These are phyloP conservation scores for Heliconius cydno DNA, from an alignment of 2,888 invertebrate genomes.

Conservation along the genomic window DNA sequence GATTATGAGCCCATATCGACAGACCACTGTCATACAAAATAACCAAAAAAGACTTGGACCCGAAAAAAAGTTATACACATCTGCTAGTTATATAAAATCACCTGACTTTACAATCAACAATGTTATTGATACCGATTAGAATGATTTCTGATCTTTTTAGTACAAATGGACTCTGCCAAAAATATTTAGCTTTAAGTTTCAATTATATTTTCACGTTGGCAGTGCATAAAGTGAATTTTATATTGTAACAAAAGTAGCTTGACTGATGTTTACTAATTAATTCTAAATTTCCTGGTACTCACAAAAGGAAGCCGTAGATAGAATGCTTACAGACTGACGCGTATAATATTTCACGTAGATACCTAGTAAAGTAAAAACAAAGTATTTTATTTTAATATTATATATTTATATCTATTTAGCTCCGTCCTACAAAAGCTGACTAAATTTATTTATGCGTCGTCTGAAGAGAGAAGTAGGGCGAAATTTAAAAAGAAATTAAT, in stretches of 20 bases:
- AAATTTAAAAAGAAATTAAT: slow-evolving; percentile 25
- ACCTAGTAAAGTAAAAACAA: background rate
- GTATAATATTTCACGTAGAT: slow-evolving; percentile 48
- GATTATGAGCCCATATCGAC: too few relatives aligned
- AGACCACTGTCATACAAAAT: too few relatives aligned
- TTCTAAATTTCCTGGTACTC: slow-evolving; percentile 35
- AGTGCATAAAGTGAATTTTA: background rate
- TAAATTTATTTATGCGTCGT: background rate
- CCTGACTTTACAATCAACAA: too few relatives aligned
- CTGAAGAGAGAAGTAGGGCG: slow-evolving; percentile 1
- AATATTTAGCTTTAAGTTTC: background rate
- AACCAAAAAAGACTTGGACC: too few relatives aligned
- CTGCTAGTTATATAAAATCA: too few relatives aligned
- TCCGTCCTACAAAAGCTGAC: too few relatives aligned
- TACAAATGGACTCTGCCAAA: background rate
- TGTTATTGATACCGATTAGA: too few relatives aligned
- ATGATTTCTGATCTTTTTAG: too few relatives aligned
- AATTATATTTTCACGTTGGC: background rate
- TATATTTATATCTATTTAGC: background rate
- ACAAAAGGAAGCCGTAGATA: slow-evolving; percentile 42
- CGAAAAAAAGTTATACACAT: too few relatives aligned
- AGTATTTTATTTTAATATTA: background rate
- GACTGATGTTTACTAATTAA: slow-evolving; percentile 30
- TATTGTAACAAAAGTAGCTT: slow-evolving; percentile 10
- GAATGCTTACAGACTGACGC: slow-evolving; percentile 57